phyloP scores from a whole-genome alignment of 35 echinoderm and acorn worm genomes.

The Ptychodera flava region DNA sequence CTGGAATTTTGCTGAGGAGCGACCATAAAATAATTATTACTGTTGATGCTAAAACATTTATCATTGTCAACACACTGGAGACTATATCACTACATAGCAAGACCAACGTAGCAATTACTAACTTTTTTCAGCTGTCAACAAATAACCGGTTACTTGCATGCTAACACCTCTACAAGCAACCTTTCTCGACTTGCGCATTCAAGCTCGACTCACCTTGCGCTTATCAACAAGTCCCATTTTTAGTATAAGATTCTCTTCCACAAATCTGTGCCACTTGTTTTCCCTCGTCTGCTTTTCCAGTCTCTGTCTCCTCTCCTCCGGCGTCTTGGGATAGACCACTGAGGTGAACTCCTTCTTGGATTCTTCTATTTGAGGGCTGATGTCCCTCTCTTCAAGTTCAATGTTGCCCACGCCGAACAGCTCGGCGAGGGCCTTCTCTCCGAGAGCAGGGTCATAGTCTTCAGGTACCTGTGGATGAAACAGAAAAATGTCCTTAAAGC shows the following conservation, averaged over 20 bases:
- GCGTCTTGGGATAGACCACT: neutral
- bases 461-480: constrained; percentile 50
- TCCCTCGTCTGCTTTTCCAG: constrained; percentile 66
- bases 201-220: constrained; percentile 77
- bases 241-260: constrained; percentile 81
- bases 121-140: too few relatives aligned
- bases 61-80: too few relatives aligned
- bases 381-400: neutral
- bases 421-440: constrained; percentile 20
- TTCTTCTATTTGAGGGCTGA: neutral
- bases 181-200: too few relatives aligned
- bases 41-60: too few relatives aligned
- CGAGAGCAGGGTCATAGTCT: constrained; percentile 7
- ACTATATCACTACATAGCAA: too few relatives aligned
- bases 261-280: constrained; percentile 90
- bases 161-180: too few relatives aligned
- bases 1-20: too few relatives aligned
- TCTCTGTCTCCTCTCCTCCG: constrained; percentile 47
- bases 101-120: too few relatives aligned
- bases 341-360: neutral
- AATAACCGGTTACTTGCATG: too few relatives aligned
- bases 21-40: too few relatives aligned
- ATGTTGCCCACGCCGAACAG: constrained; percentile 56
- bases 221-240: constrained; percentile 95
- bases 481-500: constrained; percentile 41